A percentile compares a stretch with the other conserved stretches of the same genome.
phyloP scores from a whole-genome alignment of 2,888 invertebrate species.

The Amiota mariae region DNA sequence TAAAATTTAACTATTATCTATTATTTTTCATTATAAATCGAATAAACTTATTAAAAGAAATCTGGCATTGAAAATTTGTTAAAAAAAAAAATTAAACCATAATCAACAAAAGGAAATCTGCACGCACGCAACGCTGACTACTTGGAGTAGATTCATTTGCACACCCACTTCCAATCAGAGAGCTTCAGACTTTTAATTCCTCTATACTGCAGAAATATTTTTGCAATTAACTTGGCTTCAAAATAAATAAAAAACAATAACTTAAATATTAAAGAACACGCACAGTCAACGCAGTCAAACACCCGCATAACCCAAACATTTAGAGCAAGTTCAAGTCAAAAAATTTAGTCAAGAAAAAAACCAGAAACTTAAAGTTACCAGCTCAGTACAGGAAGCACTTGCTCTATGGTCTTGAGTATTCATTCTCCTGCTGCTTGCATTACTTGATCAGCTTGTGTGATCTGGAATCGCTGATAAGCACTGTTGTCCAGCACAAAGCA shows the following conservation, averaged over 20 bases:
- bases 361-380: background rate
- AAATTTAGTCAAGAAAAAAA: background rate
- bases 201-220: constrained; percentile 34
- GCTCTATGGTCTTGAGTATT: constrained; percentile 1
- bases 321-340: constrained; percentile 8
- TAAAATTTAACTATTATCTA: too few relatives aligned
- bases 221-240: constrained; percentile 65
- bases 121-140: constrained; percentile 19
- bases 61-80: constrained; percentile 22
- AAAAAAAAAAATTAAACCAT: constrained; percentile 15
- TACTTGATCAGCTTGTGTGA: constrained; percentile 2
- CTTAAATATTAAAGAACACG: constrained; percentile 68
- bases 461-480: constrained; percentile 15
- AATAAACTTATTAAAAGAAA: too few relatives aligned
- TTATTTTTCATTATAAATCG: too few relatives aligned
- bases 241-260: constrained; percentile 43
- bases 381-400: constrained; percentile 23
- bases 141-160: background rate
- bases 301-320: constrained; percentile 16
- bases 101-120: constrained; percentile 6
- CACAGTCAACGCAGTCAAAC: constrained; percentile 47
- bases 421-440: constrained; percentile 3
- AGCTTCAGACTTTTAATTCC: too few relatives aligned
- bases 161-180: background rate
- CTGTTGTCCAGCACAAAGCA: background rate